Base-by-base conservation (phyloP, 2,888 invertebrate species). In the Brenthis ino region DNA sequence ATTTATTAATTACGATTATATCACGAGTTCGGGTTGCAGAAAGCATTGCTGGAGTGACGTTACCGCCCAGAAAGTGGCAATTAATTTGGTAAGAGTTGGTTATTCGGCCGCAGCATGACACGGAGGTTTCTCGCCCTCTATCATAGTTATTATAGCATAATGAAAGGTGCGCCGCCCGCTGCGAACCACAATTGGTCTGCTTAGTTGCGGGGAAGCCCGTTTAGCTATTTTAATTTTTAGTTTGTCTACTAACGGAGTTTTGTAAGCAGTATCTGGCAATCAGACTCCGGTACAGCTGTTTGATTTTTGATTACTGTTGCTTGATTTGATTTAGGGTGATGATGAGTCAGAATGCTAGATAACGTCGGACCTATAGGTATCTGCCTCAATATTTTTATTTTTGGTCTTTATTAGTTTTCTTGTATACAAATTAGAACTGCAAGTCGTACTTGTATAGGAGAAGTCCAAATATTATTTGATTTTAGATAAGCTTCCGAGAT, bases 221-320 rank as follows among this genome's bases (percentile, higher is more conserved):
- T 91, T 91, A 91, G 88, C 88, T 90, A 87, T 93, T 93, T 93
- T 92, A 91, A 91, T 91, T 92, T 91, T 92, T 89, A 89, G 91
- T 92, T 91, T 93, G 92, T 91, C 88, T 88, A 86, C 84, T 89
- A 89, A 90, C 91, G 91, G 91, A 85, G 79, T 90, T 89, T 89
- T 87, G 87, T 89, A 86, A 88, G 37, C 37, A 43, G 85, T 87
- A 87, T 86, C 85, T 77, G 77, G 79, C 80, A 77, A 80, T 83
- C 80, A 80, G 63, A 68, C 64, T 65, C 64, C 50, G 24, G 69
- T 65, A 68, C 72, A 70, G 68, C 68, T 70, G 71, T 72, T 67
- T 72, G 69, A 72, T 72, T 64, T 69, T 72, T 67, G 68, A 68
- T 68, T 68, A 68, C 70, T 63, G 68, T 68, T 71, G 66, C 56